Base-by-base conservation (phyloP, 30 jellyfish, hydroid and myxozoan genomes). In the Turritopsis rubra region DNA sequence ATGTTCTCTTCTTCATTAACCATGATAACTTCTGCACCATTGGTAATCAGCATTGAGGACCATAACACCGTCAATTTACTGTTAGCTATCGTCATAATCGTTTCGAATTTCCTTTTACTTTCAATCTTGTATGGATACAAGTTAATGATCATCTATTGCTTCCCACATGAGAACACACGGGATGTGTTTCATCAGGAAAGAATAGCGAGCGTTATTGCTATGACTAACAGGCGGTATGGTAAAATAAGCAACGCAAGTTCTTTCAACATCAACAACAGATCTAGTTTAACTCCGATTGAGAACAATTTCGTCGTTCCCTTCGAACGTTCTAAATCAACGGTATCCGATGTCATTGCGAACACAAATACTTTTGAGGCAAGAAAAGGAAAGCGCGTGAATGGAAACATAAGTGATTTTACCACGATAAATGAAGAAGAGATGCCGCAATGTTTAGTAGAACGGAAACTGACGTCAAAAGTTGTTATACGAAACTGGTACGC, bases 1-100 rank as follows among this genome's bases (percentile, higher is more conserved):
- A 82, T 82, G 88, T 82, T 82, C 66, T 21, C 88, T 13, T 65
- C 88, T 1, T 25, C 85, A 13, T 26, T 82, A 17, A 28, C 71
- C 0, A 31, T 22, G 41, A 29, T 30, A 16, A 28, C 71, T 7
- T 26, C 86, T 23, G 29, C 66, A 13, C 86, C 86, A 16, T 31
- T 82, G 23, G 71, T 65, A 65, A 29, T 66, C 25, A 82, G 88
- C 21, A 28, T 29, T 8, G 23, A 18, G 65, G 73, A 30, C 71
- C 29, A 28, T 13, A 65, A 22, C 4, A 82, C 52, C 8, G 31
- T 31, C 7, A 30, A 22, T 20, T 52, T 82, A 5, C 19, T 82
- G 88, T 25, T 82, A 0, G 70, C 73, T 5, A n/a, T 82, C n/a
- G 26, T 71, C 16, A 26, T 71, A 29, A 65, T 31, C 7, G 73